phyloP scores from a whole-genome alignment of 2,888 invertebrate species.

The Carterocephalus palaemon region DNA sequence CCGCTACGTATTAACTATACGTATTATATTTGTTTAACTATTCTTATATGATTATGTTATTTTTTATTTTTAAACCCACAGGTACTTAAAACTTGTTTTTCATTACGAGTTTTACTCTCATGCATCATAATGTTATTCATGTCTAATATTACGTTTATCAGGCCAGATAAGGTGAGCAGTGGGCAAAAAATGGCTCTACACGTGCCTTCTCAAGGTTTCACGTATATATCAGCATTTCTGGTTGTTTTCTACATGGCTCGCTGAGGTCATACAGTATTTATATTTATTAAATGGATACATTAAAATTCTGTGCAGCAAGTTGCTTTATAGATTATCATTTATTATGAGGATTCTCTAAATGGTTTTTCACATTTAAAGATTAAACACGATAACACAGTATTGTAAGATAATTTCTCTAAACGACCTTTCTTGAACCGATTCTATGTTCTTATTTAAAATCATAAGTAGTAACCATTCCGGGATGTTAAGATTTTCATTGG shows the following conservation, averaged over 20 bases:
- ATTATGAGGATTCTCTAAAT: neutral
- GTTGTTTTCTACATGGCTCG: neutral
- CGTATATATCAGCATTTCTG: conserved; percentile 3
- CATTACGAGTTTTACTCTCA: neutral
- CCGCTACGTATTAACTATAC: no score
- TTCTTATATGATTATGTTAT: no score
- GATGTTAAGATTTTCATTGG: no score
- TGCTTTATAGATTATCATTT: neutral
- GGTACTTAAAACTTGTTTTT: no score
- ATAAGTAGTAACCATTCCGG: no score
- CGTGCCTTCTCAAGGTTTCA: neutral
- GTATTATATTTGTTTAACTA: no score
- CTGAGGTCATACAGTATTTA: conserved; percentile 7
- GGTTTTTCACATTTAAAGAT: neutral
- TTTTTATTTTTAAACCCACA: no score
- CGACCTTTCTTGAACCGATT: no score
- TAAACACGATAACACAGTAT: neutral
- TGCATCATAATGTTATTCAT: neutral
- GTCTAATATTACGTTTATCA: no score
- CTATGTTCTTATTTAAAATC: no score
- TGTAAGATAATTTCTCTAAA: no score
- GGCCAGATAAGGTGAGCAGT: no score
- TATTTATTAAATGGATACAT: conserved; percentile 1
- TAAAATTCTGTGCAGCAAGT: conserved; percentile 1
- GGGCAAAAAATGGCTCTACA: conserved; percentile 2